Conservation (phyloP, 2,888 invertebrate species). For the Drosophila kuntzei region DNA sequence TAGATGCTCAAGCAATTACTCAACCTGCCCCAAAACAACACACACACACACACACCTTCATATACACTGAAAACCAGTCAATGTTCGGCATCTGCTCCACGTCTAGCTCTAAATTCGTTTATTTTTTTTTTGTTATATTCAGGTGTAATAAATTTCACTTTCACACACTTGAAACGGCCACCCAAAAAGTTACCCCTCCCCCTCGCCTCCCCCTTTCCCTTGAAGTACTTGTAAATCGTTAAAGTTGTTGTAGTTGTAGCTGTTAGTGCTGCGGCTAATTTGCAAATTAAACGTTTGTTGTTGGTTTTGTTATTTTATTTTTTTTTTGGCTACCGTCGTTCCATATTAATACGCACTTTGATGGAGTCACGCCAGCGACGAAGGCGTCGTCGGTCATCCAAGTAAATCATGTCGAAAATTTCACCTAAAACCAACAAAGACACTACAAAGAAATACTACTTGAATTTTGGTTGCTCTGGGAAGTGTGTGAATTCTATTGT, state of each 20-base stretch:
- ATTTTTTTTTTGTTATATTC: conserved; percentile 50
- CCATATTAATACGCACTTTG: conserved; percentile 65
- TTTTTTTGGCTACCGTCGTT: conserved; percentile 51
- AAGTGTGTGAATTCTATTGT: background rate
- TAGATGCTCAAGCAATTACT: conserved; percentile 44
- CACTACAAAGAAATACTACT: background rate
- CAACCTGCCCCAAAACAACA: conserved; percentile 34
- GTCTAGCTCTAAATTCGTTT: conserved; percentile 65
- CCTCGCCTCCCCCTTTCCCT: conserved; percentile 18
- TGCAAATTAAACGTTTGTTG: conserved; percentile 53
- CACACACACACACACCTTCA: conserved; percentile 16
- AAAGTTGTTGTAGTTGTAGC: conserved; percentile 18
- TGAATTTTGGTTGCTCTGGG: conserved; percentile 38
- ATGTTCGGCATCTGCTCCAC: conserved; percentile 25
- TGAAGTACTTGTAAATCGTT: conserved; percentile 17
- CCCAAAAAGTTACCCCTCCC: conserved; percentile 50
- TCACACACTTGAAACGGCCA: conserved; percentile 70
- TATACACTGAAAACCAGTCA: conserved; percentile 27
- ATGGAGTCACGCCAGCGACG: conserved; percentile 14
- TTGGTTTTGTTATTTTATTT: conserved; percentile 11
- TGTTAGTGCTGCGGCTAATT: conserved; percentile 54
- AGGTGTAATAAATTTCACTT: conserved; percentile 79
- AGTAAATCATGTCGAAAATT: conserved; percentile 69
- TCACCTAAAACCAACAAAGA: conserved; percentile 52
- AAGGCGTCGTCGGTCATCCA: conserved; percentile 38